phyloP scores from a whole-genome alignment of 2,888 invertebrate species.

The Acronicta alni region DNA sequence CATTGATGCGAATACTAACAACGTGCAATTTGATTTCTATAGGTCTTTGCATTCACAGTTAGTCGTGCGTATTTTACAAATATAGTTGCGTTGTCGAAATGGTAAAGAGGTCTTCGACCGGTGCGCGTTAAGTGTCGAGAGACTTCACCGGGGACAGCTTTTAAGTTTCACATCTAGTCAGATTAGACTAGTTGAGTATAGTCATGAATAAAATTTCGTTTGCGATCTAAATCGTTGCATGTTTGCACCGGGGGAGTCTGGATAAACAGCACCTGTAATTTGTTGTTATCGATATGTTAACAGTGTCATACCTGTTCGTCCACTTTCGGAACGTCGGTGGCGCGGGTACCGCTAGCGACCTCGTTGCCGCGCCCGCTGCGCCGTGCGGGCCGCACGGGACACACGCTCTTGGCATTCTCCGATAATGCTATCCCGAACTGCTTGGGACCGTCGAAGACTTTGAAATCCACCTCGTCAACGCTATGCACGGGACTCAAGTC shows the following conservation, averaged over 20 bases:
- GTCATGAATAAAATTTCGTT: conserved; percentile 66
- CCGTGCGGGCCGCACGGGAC: conserved; percentile 85
- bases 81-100: conserved; percentile 61
- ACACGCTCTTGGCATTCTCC: conserved; percentile 80
- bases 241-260: conserved; percentile 62
- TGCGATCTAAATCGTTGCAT: conserved; percentile 68
- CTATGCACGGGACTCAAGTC: conserved; percentile 71
- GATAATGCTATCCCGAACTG: conserved; percentile 80
- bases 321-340: conserved; percentile 86
- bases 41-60: conserved; percentile 63
- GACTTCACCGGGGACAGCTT: conserved; percentile 65
- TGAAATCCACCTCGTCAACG: conserved; percentile 81
- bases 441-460: conserved; percentile 77
- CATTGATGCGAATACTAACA: conserved; percentile 62
- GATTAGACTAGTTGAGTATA: conserved; percentile 62
- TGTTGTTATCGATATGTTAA: conserved; percentile 86
- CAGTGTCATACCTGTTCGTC: conserved; percentile 88
- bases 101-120: conserved; percentile 74
- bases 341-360: conserved; percentile 88
- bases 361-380: conserved; percentile 84
- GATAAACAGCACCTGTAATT: conserved; percentile 80
- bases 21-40: conserved; percentile 57
- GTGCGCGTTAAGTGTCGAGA: conserved; percentile 62
- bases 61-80: conserved; percentile 65
- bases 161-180: conserved; percentile 66